Conservation (phyloP, 2,113 vertebrate species). For the Archocentrus centrarchus region DNA sequence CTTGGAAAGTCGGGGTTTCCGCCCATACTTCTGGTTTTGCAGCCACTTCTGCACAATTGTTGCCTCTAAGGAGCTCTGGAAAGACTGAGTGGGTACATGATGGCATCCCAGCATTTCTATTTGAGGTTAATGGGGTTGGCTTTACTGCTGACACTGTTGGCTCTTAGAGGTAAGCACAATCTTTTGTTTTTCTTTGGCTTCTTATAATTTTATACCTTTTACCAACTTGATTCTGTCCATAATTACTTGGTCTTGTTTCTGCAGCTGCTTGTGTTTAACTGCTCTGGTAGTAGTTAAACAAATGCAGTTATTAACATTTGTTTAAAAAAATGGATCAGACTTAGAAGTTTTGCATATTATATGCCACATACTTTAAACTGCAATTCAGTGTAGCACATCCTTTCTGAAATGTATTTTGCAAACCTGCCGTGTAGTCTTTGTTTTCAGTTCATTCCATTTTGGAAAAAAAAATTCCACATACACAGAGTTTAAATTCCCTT, state of each 20-base stretch:
- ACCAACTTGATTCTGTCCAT: neutral
- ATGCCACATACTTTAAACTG: constrained; percentile 1
- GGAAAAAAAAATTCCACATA: neutral
- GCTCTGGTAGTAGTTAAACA: neutral
- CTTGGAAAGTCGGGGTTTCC: constrained; percentile 43
- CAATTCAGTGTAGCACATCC: neutral
- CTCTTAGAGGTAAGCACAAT: constrained; percentile 71
- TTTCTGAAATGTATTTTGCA: neutral
- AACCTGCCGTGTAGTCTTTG: neutral
- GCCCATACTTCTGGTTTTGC: constrained; percentile 26
- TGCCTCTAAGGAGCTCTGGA: constrained; percentile 33
- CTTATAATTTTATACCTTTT: neutral
- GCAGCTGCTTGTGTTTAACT: neutral
- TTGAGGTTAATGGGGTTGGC: constrained; percentile 62
- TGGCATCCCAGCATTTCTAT: constrained; percentile 67
- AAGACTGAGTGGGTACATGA: constrained; percentile 46
- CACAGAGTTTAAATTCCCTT: neutral
- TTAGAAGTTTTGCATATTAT: neutral
- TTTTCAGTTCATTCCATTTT: neutral
- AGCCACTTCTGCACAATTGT: constrained; percentile 27
- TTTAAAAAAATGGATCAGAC: neutral
- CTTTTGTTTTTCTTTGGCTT: neutral
- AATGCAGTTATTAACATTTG: neutral
- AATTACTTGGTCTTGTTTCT: neutral
- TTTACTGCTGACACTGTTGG: constrained; percentile 63